A percentile compares a stretch with the other conserved stretches of the same genome.
phyloP scores from a whole-genome alignment of 2,888 invertebrate species.

The Nemurella pictetii region DNA sequence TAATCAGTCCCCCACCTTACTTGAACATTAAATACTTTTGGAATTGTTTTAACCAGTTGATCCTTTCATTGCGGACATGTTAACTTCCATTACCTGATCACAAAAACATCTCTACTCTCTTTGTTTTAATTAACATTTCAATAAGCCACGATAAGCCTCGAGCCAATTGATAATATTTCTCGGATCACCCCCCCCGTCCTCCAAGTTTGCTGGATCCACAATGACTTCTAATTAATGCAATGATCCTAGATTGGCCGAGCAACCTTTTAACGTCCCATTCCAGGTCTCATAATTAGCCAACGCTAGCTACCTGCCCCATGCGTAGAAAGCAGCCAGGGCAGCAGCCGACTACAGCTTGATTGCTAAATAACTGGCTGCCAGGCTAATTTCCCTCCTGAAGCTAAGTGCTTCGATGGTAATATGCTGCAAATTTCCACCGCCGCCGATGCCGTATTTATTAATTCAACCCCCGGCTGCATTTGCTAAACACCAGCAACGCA shows the following conservation, averaged over 20 bases:
- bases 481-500: background rate
- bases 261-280: background rate
- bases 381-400: background rate
- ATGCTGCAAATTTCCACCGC: background rate
- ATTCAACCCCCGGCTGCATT: background rate
- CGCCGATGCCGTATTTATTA: background rate
- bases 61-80: too few species aligned
- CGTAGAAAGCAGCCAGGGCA: background rate
- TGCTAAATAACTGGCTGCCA: background rate
- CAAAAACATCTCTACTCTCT: too few species aligned
- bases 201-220: too few species aligned
- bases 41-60: too few species aligned
- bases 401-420: background rate
- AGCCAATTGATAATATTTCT: too few species aligned
- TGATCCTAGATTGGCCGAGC: background rate
- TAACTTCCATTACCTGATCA: too few species aligned
- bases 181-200: too few species aligned
- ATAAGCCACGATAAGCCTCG: too few species aligned
- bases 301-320: background rate
- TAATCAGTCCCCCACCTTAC: too few species aligned
- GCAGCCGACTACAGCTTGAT: background rate
- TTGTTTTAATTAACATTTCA: too few species aligned
- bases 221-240: too few species aligned
- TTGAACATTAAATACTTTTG: too few species aligned
- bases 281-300: background rate